Evolutionary conservation across 2,888 invertebrate species (phyloP).

Genomic region (Thecocarcelia acutangulata): DNA sequence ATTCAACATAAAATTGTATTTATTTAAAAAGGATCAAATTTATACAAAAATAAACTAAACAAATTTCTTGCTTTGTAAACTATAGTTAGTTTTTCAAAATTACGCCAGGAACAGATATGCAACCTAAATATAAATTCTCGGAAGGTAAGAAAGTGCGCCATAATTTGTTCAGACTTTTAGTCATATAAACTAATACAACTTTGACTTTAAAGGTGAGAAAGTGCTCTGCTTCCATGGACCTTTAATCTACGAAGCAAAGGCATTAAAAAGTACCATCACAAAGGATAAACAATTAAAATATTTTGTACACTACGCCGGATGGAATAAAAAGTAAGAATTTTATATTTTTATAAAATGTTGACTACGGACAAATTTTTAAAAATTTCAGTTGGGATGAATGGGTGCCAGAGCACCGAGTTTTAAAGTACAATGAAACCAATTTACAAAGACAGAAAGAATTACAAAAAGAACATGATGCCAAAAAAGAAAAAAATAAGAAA

Average conservation of each 20-base stretch:
- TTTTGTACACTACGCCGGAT: conserved; percentile 97
- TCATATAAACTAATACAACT: neutral
- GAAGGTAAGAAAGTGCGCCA: conserved; percentile 83
- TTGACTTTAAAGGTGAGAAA: conserved; percentile 86
- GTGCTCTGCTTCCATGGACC: conserved; percentile 98
- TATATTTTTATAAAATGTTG: neutral
- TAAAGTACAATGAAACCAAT: conserved; percentile 95
- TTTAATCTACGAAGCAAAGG: conserved; percentile 97
- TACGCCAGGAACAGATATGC: conserved; percentile 81
- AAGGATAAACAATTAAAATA: conserved; percentile 95
- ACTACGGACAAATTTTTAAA: neutral
- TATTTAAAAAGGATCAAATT: conserved; percentile 25
- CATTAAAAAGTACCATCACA: conserved; percentile 90
- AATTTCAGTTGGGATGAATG: conserved; percentile 91
- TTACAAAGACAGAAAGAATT: conserved; percentile 94
- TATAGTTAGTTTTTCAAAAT: conserved; percentile 71
- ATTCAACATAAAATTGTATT: conserved; percentile 43
- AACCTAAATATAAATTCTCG: conserved; percentile 87
- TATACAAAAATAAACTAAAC: conserved; percentile 18
- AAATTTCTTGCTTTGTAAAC: neutral
- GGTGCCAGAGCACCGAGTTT: conserved; percentile 94
- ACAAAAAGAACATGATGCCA: conserved; percentile 89
- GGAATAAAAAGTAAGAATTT: conserved; percentile 95
- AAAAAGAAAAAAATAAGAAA: conserved; percentile 87
- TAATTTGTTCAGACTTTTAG: neutral